Evolutionary conservation across 2,113 vertebrate genomes (phyloP), one percentile per base, ranked within the genome.

Genomic region (Lanius ludovicianus): DNA sequence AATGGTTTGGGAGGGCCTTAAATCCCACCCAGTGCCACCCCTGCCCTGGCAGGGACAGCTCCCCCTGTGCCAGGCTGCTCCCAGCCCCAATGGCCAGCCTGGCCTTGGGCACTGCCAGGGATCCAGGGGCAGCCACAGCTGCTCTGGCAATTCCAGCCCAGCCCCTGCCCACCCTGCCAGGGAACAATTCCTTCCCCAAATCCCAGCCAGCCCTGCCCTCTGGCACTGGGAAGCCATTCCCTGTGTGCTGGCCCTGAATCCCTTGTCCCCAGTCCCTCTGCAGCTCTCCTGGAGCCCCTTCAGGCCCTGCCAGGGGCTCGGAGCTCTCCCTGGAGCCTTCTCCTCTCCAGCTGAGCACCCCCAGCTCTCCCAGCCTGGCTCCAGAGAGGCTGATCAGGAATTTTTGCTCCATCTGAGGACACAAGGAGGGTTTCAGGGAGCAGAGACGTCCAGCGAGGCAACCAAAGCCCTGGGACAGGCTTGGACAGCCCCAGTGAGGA

Each of bases 1-100:
- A 28, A 22, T 24, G 60, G 12, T 20, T n/a, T 19, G 42, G 35
- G 52, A 3, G 30, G 35, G 30, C 3, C 18, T 20, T 1, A 57
- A 57, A 55, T 0, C 1, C 1, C 59, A 30, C 0, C 62, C 42
- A n/a, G 24, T 13, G 0, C 52, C 42, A 67, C 3, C 24, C 1
- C 39, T 17, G 46, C 67, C 67, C 1, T 7, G 17, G 17, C 60
- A 75, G 42, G 59, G 70, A 41, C 70, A 8, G 23, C 50, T 84
- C 9, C 82, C 82, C 23, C 9, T 23, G 30, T 5, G 15, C 69
- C 82, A 59, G 5, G 50, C 13, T 33, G 39, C 50, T 73, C 52
- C 12, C 12, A 69, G 33, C 65, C 65, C 33, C 2, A 49, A 14
- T 49, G 33, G 10, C 80, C 70, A 85, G 17, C 53, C 84, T 68